phyloP scores from a whole-genome alignment of 2,888 invertebrate species.

The Melinopterus prodromus region DNA sequence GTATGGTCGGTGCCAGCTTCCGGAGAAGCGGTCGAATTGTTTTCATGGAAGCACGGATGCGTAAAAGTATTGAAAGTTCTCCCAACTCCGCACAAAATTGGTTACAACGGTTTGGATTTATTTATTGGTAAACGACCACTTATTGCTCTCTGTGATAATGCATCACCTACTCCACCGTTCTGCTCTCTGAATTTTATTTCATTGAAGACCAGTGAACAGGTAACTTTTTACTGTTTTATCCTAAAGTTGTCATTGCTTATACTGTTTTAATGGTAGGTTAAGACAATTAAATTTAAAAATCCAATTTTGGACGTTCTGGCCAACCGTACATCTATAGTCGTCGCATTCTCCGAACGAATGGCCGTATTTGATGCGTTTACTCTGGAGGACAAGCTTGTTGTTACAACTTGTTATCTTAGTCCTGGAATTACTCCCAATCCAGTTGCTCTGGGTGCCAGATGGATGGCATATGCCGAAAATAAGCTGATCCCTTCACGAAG shows the following conservation, averaged over 20 bases:
- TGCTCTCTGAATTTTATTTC: conserved; percentile 87
- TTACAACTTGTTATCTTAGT: conserved; percentile 90
- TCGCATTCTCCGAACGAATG: conserved; percentile 89
- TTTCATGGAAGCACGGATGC: conserved; percentile 93
- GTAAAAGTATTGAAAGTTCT: conserved; percentile 84
- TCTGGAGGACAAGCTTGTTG: conserved; percentile 84
- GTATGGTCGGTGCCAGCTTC: conserved; percentile 87
- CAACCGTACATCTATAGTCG: conserved; percentile 87
- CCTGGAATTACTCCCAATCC: conserved; percentile 85
- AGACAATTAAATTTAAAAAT: conserved; percentile 92
- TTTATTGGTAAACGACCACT: conserved; percentile 85
- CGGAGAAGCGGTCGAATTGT: conserved; percentile 93
- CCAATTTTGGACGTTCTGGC: conserved; percentile 87
- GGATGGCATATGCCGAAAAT: conserved; percentile 88
- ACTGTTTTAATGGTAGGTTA: conserved; percentile 59
- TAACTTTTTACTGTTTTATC: conserved; percentile 47
- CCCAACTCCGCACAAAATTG: conserved; percentile 72
- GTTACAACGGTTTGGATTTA: conserved; percentile 69
- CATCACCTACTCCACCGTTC: conserved; percentile 78
- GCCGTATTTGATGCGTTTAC: conserved; percentile 91
- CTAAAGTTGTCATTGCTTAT: conserved; percentile 18
- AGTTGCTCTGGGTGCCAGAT: conserved; percentile 84
- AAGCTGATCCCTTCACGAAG: conserved; percentile 79
- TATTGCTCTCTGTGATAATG: conserved; percentile 89
- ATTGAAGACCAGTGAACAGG: conserved; percentile 81